These are phyloP conservation scores for Isurus oxyrinchus DNA, from an alignment of 2,113 vertebrate genomes.

Conservation along the genomic window DNA sequence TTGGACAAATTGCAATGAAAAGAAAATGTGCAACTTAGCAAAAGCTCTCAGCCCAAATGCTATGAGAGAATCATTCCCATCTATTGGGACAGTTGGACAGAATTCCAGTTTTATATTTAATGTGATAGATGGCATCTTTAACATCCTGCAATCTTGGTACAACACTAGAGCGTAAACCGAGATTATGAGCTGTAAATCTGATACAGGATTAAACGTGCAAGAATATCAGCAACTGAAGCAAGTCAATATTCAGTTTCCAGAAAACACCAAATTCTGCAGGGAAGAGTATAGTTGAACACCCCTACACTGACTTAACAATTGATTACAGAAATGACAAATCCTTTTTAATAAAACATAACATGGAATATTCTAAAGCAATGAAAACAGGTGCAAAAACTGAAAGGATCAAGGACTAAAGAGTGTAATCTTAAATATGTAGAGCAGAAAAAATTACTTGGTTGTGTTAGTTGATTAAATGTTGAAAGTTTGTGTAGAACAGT, in stretches of 20 bases:
- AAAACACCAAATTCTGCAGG: not conserved
- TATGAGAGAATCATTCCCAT: not conserved
- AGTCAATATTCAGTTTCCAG: not conserved
- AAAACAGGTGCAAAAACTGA: not conserved
- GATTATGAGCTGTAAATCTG: not conserved
- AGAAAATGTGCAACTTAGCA: too few relatives aligned
- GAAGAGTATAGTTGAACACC: not conserved
- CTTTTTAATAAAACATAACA: not conserved
- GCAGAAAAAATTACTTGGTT: not conserved
- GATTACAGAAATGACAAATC: not conserved
- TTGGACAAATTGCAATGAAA: not conserved
- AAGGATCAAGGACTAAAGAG: not conserved
- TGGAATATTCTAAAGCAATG: not conserved
- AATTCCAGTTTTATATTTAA: not conserved
- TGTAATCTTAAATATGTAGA: not conserved
- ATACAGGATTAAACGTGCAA: not conserved
- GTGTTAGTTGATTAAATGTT: not conserved
- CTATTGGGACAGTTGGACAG: not conserved
- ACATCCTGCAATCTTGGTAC: not conserved
- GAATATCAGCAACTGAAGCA: not conserved
- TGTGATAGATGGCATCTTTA: not conserved
- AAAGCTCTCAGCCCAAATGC: not conserved
- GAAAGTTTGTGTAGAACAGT: not conserved
- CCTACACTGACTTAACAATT: not conserved
- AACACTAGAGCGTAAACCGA: not conserved